These are phyloP conservation scores for Trididemnum clinides DNA, from an alignment of 23 tunicate species.

Conservation along the genomic window DNA sequence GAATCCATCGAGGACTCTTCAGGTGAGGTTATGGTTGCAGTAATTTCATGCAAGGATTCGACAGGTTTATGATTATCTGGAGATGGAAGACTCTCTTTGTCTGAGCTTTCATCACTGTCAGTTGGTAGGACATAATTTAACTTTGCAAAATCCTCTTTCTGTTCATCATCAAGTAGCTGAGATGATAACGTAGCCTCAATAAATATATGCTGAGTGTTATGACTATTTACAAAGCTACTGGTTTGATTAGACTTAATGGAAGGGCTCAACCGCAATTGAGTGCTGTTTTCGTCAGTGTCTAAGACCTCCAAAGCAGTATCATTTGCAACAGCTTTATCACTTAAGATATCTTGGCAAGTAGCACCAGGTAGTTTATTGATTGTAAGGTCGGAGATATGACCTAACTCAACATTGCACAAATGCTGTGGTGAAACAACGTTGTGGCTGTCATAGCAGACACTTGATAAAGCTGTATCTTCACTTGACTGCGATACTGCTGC, in stretches of 20 bases:
- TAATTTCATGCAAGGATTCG: background rate
- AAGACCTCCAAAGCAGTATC: no score
- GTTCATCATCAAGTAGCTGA: background rate
- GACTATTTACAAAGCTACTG: background rate
- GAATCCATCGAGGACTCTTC: conserved; percentile 85
- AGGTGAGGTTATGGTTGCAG: background rate
- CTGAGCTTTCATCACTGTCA: background rate
- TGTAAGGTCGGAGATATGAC: no score
- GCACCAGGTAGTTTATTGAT: no score
- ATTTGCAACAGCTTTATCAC: no score
- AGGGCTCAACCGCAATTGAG: background rate
- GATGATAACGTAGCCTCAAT: background rate
- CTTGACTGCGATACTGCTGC: no score
- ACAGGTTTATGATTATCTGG: background rate
- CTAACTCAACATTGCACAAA: no score
- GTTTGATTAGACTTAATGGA: no score
- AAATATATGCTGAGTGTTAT: background rate
- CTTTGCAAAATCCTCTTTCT: background rate
- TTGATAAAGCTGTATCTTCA: no score
- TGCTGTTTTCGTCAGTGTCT: conserved; percentile 15
- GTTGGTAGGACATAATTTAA: background rate
- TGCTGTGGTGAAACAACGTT: no score
- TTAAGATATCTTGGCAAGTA: no score
- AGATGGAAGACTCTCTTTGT: background rate
- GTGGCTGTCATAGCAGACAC: no score